Conservation (phyloP, 2,797 vertebrate genomes). For the Sebastes nivosus region DNA sequence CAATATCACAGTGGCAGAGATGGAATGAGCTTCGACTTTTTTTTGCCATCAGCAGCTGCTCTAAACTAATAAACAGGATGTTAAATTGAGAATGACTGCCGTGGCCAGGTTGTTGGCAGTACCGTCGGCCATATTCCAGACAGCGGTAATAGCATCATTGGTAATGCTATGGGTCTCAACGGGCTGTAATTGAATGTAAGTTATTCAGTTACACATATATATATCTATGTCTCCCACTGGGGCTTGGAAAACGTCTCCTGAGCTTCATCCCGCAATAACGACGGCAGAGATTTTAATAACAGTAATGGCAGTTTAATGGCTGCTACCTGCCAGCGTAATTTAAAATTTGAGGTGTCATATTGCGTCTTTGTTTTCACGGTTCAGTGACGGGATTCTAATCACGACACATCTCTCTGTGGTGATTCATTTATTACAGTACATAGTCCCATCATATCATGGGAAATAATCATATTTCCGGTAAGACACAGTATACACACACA, state of each 20-base stretch:
- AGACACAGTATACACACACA: not conserved
- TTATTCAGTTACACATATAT: conserved; percentile 63
- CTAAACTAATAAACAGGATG: conserved; percentile 65
- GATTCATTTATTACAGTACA: conserved; percentile 33
- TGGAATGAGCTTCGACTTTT: conserved; percentile 51
- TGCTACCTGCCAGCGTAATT: conserved; percentile 52
- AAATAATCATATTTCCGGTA: conserved; percentile 40
- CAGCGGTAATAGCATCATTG: conserved; percentile 61
- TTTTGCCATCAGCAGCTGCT: conserved; percentile 39
- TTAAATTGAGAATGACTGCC: conserved; percentile 55
- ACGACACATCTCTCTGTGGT: not conserved
- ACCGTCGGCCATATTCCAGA: conserved; percentile 50
- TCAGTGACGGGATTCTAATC: conserved; percentile 29
- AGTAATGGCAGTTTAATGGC: conserved; percentile 50
- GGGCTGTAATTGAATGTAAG: conserved; percentile 64
- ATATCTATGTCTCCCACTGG: conserved; percentile 53
- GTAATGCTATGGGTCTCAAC: conserved; percentile 50
- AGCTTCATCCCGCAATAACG: conserved; percentile 46
- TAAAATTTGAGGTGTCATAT: conserved; percentile 52
- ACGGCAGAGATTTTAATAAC: conserved; percentile 54
- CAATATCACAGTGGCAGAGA: conserved; percentile 35
- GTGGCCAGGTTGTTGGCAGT: conserved; percentile 50
- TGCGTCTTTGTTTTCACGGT: conserved; percentile 37
- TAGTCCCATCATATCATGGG: not conserved
- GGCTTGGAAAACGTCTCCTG: conserved; percentile 40